A percentile compares a stretch with the other conserved stretches of the same genome.
Conservation (phyloP, 1,140 invertebrate species). For the Aphis gossypii region DNA sequence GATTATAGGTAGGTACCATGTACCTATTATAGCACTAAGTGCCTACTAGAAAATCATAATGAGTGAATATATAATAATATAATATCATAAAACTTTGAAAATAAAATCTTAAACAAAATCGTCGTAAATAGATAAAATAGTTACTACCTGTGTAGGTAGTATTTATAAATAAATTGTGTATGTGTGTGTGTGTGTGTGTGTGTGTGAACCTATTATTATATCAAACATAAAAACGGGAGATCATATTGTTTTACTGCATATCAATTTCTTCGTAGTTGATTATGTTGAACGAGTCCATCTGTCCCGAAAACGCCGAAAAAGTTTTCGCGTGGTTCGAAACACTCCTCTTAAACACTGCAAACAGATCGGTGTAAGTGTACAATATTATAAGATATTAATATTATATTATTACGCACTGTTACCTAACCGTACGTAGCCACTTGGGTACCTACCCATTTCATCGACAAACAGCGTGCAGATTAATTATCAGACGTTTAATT, state of each 20-base stretch:
- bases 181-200: not conserved
- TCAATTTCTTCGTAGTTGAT: constrained; percentile 43
- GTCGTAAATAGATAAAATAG: not conserved
- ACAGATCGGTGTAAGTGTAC: not conserved
- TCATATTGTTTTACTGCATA: not conserved
- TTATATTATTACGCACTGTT: not conserved
- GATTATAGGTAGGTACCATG: not conserved
- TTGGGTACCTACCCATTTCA: not conserved
- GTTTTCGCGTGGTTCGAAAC: not conserved
- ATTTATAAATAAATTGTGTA: not conserved
- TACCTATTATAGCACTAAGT: not conserved
- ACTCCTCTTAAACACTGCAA: constrained; percentile 32
- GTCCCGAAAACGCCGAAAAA: constrained; percentile 15
- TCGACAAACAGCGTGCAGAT: not conserved
- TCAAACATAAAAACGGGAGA: not conserved
- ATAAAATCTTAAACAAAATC: constrained; percentile 9
- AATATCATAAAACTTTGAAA: not conserved
- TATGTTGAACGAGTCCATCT: constrained; percentile 22
- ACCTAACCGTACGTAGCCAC: not conserved
- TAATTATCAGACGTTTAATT: not conserved
- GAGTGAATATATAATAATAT: not conserved
- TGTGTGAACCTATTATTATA: constrained; percentile 11
- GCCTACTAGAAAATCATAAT: not conserved
- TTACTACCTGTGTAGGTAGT: not conserved
- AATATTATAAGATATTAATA: no score